Evolutionary conservation across 2,113 vertebrate species (phyloP).

Genomic region (Neodon shergylaensis): DNA sequence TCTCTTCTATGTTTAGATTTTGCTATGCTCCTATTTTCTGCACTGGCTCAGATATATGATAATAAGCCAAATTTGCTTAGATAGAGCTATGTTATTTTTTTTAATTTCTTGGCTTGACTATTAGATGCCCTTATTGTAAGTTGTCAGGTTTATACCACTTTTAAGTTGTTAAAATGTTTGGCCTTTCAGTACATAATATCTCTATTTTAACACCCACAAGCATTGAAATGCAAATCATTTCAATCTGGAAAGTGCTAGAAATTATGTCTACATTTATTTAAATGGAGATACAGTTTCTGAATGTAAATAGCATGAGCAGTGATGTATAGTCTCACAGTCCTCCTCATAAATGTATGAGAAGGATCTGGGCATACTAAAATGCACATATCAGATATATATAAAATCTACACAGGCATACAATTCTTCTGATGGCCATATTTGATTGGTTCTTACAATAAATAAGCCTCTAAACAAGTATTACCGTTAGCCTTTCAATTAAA

Average conservation of each 20-base stretch:
- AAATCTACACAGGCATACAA: background rate
- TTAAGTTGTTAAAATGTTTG: background rate
- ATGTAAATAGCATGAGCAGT: background rate
- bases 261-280: background rate
- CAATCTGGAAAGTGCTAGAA: background rate
- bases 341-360: background rate
- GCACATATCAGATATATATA: background rate
- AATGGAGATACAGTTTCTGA: background rate
- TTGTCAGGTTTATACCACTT: background rate
- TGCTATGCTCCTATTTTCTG: background rate
- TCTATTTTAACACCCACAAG: background rate
- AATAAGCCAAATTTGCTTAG: background rate
- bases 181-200: background rate
- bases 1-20: background rate
- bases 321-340: background rate
- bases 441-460: background rate
- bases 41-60: background rate
- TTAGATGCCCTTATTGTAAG: background rate
- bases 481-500: background rate
- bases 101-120: background rate
- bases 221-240: background rate
- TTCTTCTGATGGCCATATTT: background rate
- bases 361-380: background rate
- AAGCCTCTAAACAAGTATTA: background rate
- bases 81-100: background rate